Percentiles rank a stretch among this genome's conserved stretches.
Conservation (phyloP, 2,797 vertebrate genomes). For the Alcedo atthis region DNA sequence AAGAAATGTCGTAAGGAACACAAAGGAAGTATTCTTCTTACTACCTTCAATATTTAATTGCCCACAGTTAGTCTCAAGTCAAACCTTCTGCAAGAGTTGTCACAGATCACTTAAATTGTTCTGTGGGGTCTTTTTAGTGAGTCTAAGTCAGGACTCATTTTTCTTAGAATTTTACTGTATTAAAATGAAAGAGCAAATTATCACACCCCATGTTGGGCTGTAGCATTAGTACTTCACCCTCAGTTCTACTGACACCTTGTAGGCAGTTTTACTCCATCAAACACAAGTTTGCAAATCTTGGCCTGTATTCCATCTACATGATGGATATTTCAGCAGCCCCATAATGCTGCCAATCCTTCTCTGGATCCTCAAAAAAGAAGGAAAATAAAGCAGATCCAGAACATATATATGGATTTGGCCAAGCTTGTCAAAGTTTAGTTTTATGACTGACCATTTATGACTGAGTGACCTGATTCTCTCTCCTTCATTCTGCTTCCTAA, state of each 20-base stretch:
- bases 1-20: constrained; percentile 30
- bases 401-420: not conserved
- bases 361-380: not conserved
- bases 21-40: constrained; percentile 27
- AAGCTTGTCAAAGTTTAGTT: not conserved
- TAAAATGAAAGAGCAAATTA: not conserved
- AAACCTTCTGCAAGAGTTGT: not conserved
- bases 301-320: not conserved
- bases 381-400: not conserved
- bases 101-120: not conserved
- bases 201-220: not conserved
- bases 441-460: not conserved
- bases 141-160: not conserved
- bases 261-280: not conserved
- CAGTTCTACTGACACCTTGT: not conserved
- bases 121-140: not conserved
- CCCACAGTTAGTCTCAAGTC: not conserved
- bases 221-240: not conserved
- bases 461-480: not conserved
- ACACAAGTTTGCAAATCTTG: not conserved
- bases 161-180: not conserved
- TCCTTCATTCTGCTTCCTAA: not conserved
- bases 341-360: not conserved
- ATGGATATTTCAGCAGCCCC: not conserved
- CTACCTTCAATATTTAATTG: constrained; percentile 42